Base-by-base conservation (phyloP, 2,113 vertebrate genomes). In the Sylvietta virens region DNA sequence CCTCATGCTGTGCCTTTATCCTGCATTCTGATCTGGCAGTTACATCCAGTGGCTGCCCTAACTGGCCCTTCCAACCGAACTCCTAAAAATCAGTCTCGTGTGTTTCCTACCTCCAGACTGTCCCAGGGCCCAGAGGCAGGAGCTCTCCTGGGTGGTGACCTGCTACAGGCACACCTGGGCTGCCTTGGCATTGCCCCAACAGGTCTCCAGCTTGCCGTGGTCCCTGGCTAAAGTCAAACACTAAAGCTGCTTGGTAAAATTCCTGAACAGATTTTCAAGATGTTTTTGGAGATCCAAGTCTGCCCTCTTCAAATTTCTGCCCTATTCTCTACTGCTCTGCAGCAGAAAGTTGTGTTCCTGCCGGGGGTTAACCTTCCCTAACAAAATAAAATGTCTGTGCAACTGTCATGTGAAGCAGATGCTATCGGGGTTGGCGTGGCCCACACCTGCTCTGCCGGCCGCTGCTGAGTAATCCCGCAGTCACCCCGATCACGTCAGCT, bases 21-120 rank as follows among this genome's bases (percentile, higher is more conserved):
- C 96, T 91, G 83, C 92, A 76, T 95, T 95, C 95, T 96, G 88
- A 96, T 96, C 95, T 97, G 93, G 78, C 89, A 95, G 95, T 94
- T 95, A 84, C 67, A 81, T 92, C 92, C 95, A 94, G 91, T 0
- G 44, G 89, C 95, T 95, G 96, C 96, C 94, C 86, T 19, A 79
- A 91, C 92, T 91, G 93, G 96, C 94, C 95, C 86, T 94, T 92
- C 86, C 66, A 95, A 79, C 89, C 7, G 20, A 96, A 78, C 81
- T 30, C 91, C 27, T 19, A 3, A 30, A 56, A 51, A n/a, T 76
- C 12, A 0, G 39, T 22, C 69, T 84, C 17, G 61, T 51, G 65
- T 53, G 65, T 53, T 89, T 85, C 89, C 86, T 37, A 60, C 61
- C 65, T 61, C 73, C 21, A 2, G 22, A 17, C 37, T 2, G 3